Base-by-base conservation (phyloP, 2,113 vertebrate species). In the Coreoperca whiteheadi region DNA sequence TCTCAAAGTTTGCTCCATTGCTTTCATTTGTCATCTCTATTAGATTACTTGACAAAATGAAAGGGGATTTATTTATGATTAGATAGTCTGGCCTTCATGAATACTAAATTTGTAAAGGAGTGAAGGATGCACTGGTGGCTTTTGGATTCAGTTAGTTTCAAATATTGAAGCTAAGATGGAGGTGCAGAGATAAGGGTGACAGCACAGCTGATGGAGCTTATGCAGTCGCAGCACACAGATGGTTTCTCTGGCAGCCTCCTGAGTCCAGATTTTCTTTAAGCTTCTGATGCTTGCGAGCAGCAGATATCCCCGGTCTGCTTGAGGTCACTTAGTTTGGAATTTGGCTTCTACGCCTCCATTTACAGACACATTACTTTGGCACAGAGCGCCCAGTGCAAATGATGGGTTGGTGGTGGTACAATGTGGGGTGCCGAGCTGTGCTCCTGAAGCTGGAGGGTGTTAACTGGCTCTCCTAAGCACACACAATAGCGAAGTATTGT, bases 271-370 rank as follows among this genome's bases (percentile, higher is more conserved):
- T 91, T 80, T 72, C 82, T 90, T 90, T 77, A 91, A 93, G 72
- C 91, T 83, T 57, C 81, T 63, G 51, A 70, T 88, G 90, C 71
- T 87, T 84, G 87, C 54, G 79, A 88, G 70, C 81, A 66, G 86
- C 84, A 86, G 75, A 90, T 86, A 89, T 56, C 68, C 51, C 74
- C 65, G 81, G 70, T 83, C 85, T 84, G 74, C 85, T 88, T 78
- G 77, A 72, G 89, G 92, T 91, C 91, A 89, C 71, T 90, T 90
- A 50, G 92, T 93, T 93, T 89, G 70, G 80, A 88, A 72, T 82
- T 88, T 91, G 91, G 91, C 90, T 79, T 53, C 72, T 15, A 4
- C 54, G 71, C 81, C 56, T 85, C 73, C 73, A 85, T 92, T 89
- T 85, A 75, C 82, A 84, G 72, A 84, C 72, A 87, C 70, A 71